phyloP scores from a whole-genome alignment of 2,797 vertebrate species.

The Cyclura pinguis region DNA sequence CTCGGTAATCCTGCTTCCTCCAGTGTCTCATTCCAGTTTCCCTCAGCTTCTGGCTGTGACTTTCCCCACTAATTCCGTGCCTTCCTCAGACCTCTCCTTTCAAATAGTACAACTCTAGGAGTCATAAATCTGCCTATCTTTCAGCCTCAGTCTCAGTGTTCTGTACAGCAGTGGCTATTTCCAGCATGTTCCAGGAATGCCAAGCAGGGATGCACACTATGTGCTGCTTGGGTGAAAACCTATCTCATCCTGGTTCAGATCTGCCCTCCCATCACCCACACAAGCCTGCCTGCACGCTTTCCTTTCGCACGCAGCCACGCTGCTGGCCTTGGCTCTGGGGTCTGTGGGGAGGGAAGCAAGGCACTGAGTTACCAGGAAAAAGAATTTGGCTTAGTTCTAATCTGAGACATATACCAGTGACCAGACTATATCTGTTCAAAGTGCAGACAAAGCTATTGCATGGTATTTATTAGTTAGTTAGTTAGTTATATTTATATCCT shows the following conservation, averaged over 20 bases:
- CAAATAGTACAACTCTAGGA: background rate
- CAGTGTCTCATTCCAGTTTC: background rate
- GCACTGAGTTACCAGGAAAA: background rate
- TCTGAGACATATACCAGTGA: background rate
- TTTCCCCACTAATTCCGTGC: background rate
- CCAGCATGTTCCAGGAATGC: conserved; percentile 63
- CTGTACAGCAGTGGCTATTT: conserved; percentile 70
- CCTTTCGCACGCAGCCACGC: conserved; percentile 39
- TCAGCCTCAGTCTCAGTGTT: conserved; percentile 47
- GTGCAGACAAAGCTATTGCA: background rate
- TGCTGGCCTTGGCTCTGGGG: conserved; percentile 37
- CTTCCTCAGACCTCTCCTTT: conserved; percentile 28
- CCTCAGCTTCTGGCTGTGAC: conserved; percentile 8
- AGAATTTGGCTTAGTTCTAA: background rate
- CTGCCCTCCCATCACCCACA: conserved; percentile 39
- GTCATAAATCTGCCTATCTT: conserved; percentile 37
- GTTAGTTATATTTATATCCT: background rate
- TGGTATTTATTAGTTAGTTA: background rate
- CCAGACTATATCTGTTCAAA: background rate
- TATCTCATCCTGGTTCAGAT: conserved; percentile 47
- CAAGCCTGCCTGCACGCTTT: conserved; percentile 10
- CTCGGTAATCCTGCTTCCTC: background rate
- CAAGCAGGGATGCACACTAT: conserved; percentile 61
- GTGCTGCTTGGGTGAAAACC: conserved; percentile 76
- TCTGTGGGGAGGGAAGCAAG: background rate